phyloP scores from a whole-genome alignment of 2,888 invertebrate genomes.

The Rapana venosa region DNA sequence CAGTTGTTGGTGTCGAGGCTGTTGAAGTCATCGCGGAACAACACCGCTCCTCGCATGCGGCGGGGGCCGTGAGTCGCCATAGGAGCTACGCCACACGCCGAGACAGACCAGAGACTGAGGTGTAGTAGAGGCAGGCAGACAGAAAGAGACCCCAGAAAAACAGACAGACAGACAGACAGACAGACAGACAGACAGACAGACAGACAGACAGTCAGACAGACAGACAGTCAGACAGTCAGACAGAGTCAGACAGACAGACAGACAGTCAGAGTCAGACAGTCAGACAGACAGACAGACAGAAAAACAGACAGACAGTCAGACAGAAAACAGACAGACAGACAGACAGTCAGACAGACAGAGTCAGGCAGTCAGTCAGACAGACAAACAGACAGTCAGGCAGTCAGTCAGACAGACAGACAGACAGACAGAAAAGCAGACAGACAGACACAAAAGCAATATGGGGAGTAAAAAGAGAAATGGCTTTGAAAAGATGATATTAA shows the following conservation, averaged over 20 bases:
- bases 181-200: not conserved
- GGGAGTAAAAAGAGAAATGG: not conserved
- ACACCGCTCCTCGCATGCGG: conserved; percentile 43
- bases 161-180: not conserved
- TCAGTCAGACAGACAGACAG: not conserved
- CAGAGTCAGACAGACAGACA: not conserved
- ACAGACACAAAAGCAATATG: too few species aligned
- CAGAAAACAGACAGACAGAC: not conserved
- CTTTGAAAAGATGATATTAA: not conserved
- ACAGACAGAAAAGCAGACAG: not conserved
- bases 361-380: not conserved
- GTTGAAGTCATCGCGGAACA: conserved; percentile 58
- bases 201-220: not conserved
- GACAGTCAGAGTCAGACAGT: not conserved
- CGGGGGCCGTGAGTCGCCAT: not conserved
- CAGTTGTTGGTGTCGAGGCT: conserved; percentile 52
- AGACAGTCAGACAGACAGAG: not conserved
- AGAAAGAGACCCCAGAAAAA: not conserved
- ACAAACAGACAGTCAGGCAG: not conserved
- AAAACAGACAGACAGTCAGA: not conserved
- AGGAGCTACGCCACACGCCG: not conserved
- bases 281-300: too few species aligned
- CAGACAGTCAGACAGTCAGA: not conserved
- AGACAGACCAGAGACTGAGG: not conserved
- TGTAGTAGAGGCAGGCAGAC: not conserved